Conservation (phyloP, 64 coral and sea anemone species). For the Pocillopora damicornis region DNA sequence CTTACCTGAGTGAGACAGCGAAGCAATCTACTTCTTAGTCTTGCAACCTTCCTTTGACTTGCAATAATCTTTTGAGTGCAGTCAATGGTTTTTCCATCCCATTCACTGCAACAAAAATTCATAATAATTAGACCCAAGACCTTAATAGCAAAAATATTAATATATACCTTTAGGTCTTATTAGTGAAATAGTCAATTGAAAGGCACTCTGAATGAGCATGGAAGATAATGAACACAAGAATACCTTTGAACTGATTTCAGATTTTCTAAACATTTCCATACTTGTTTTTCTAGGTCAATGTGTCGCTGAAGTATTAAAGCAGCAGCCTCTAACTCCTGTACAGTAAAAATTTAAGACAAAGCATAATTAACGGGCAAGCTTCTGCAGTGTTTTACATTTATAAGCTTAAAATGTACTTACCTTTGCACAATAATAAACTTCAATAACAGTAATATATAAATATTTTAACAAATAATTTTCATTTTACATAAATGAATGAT, state of each 20-base stretch:
- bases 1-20: slow-evolving; percentile 79
- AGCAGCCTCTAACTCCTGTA: slow-evolving; percentile 40
- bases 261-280: slow-evolving; percentile 54
- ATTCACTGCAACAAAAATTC: slow-evolving; percentile 12
- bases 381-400: no score
- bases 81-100: slow-evolving; percentile 36
- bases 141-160: no score
- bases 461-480: no score
- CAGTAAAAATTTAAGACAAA: background rate
- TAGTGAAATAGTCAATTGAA: no score
- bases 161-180: no score
- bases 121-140: background rate
- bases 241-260: slow-evolving; percentile 40
- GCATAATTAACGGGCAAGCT: background rate
- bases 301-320: slow-evolving; percentile 46
- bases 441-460: no score
- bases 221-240: background rate
- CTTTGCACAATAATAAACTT: no score
- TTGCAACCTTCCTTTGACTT: slow-evolving; percentile 66
- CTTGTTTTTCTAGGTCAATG: slow-evolving; percentile 52
- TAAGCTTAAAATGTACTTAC: no score
- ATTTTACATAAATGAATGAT: no score
- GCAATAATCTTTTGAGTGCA: slow-evolving; percentile 57
- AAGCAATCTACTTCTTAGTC: slow-evolving; percentile 70
- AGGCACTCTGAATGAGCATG: background rate